Evolutionary conservation across 2,888 invertebrate genomes (phyloP), one percentile per base, ranked within the genome.

Genomic region (Encarsia formosa): DNA sequence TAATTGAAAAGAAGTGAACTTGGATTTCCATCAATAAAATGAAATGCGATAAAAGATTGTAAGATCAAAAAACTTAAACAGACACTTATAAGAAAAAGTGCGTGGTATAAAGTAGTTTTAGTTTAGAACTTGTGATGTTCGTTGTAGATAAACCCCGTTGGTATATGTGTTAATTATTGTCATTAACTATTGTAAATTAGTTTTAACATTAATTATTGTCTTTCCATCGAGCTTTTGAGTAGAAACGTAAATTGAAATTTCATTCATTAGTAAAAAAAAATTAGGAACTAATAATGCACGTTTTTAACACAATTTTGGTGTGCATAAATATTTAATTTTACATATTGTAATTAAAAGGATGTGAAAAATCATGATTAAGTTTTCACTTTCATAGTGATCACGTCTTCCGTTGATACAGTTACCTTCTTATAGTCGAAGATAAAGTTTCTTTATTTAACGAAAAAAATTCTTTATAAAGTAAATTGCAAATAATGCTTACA

Each of bases 91-190:
- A 26, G 31, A 29, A 41, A 31, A 45, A 45, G 40, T 50, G 32
- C 50, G 50, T 42, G 15, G 40, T 55, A 49, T 54, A 55, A 56
- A 54, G 37, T 59, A 56, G 55, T 41, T 32, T 53, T 59, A 51
- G 42, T 37, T 35, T 60, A 58, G 57, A 39, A 58, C 34, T 56
- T 55, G 56, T 58, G 54, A 59, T 55, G 57, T 54, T 56, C 50
- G 49, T 57, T 58, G 54, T 58, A 57, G 55, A 53, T 57, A 49
- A 51, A 39, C 29, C 31, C 49, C 29, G 45, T 52, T 52, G 41
- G 22, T 56, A 48, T 53, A 54, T 49, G 46, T 52, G 56, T 56
- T 50, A n/a, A n/a, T n/a, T 54, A 48, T 45, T 51, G 37, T 52
- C 52, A 43, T 50, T 54, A 50, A 49, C 24, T 44, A 47, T 39